Conservation (phyloP, 2,888 invertebrate species). For the Pandemis cinnamomeana region DNA sequence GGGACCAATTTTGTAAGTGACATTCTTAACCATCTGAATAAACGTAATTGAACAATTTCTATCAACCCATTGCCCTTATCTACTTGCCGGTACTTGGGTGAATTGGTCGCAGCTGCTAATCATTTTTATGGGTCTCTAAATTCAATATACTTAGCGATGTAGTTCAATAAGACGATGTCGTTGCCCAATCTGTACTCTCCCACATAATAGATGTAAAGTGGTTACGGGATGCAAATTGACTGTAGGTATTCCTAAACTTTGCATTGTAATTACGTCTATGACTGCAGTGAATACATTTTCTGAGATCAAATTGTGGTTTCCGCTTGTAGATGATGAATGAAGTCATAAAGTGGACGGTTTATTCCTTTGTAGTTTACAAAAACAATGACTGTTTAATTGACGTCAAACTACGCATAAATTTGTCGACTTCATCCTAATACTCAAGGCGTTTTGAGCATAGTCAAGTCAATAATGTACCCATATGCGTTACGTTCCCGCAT, state of each 20-base stretch:
- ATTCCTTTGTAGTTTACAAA: conserved; percentile 29
- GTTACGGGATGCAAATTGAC: conserved; percentile 13
- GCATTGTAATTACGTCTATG: not conserved
- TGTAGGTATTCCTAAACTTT: not conserved
- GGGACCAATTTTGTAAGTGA: conserved; percentile 77
- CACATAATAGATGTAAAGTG: conserved; percentile 15
- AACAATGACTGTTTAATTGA: conserved; percentile 46
- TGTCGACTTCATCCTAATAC: conserved; percentile 12
- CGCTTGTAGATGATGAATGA: not conserved
- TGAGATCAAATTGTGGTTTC: not conserved
- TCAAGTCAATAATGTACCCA: conserved; percentile 53
- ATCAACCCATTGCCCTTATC: conserved; percentile 80
- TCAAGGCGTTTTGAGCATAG: conserved; percentile 10
- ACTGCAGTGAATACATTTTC: not conserved
- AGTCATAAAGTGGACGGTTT: not conserved
- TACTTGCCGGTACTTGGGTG: conserved; percentile 58
- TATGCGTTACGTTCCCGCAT: conserved; percentile 54
- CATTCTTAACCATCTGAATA: conserved; percentile 80
- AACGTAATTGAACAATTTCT: conserved; percentile 81
- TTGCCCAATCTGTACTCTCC: conserved; percentile 22
- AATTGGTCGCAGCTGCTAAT: conserved; percentile 69
- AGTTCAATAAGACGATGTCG: conserved; percentile 40
- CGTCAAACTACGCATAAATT: conserved; percentile 44
- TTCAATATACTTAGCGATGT: conserved; percentile 54
- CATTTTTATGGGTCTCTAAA: conserved; percentile 63